Conservation (phyloP, 37 sponge, comb jelly and placozoan genomes). For the Agelas oroides region DNA sequence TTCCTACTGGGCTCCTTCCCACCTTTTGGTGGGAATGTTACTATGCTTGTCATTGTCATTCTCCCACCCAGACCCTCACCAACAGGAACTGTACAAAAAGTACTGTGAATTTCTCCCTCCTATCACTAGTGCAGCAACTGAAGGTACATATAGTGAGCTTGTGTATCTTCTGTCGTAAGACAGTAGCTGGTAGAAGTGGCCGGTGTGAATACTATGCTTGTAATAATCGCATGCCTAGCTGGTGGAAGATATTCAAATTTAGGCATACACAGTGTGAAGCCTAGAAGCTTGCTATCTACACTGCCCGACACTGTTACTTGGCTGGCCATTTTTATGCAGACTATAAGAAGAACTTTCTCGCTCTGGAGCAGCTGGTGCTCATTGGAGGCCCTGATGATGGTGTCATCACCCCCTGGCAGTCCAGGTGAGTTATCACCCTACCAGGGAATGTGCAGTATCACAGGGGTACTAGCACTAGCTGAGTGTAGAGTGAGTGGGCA, state of each 20-base stretch:
- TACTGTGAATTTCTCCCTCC: slow-evolving; percentile 51
- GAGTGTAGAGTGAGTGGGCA: background rate
- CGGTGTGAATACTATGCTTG: too few species aligned
- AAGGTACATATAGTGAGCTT: slow-evolving; percentile 28
- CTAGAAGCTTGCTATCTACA: too few species aligned
- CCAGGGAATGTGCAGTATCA: too few species aligned
- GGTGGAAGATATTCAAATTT: too few species aligned
- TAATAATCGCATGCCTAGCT: too few species aligned
- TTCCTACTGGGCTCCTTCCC: too few species aligned
- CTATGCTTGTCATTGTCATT: too few species aligned
- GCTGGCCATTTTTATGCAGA: too few species aligned
- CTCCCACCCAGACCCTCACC: slow-evolving; percentile 63
- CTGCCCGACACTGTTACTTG: too few species aligned
- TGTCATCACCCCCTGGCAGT: slow-evolving; percentile 97
- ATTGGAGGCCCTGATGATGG: slow-evolving; percentile 97
- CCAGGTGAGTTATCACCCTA: slow-evolving; percentile 70
- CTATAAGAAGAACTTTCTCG: slow-evolving; percentile 58
- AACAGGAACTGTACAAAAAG: slow-evolving; percentile 55
- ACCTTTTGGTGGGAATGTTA: too few species aligned
- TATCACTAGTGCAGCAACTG: slow-evolving; percentile 45
- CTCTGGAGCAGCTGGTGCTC: slow-evolving; percentile 69
- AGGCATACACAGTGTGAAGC: too few species aligned
- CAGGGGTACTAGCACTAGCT: background rate
- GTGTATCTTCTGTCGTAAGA: background rate
- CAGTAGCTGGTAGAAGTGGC: too few species aligned